Evolutionary conservation across 1,140 invertebrate species (phyloP), one percentile per base, ranked within the genome.

Genomic region (Trichomalopsis sarcophagae): DNA sequence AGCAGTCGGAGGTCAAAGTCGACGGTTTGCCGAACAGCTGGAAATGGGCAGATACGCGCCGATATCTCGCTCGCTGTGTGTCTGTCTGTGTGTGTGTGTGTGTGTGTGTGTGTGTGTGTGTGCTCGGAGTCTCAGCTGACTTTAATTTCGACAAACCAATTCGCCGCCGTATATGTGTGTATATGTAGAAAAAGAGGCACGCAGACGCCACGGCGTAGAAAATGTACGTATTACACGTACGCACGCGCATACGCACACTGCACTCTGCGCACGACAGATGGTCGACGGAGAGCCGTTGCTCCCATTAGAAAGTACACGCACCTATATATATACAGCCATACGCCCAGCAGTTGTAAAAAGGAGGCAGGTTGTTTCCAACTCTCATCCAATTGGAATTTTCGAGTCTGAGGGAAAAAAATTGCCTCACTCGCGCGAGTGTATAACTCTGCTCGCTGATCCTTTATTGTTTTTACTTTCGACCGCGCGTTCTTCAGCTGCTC

Each of bases 281-380:
- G 93, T 87, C 86, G 89, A 91, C 92, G 92, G 84, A 91, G 92
- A 92, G 90, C 93, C 92, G 93, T 93, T 93, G 92, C 92, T 92
- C 91, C 90, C 92, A 93, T 93, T 93, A 92, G 91, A 92, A 89
- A 86, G 81, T 82, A 78, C 23, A 75, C 82, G 73, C 71, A 11
- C 7, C 40, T 44, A 36, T 36, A 36, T 36, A 36, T 36, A 75
- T 82, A 73, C 69, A 44, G 0, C 40, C 9, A 81, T 14, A 47
- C 71, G 84, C 86, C 86, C 87, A 89, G 89, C 92, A 91, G 92
- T 92, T 92, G 89, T 90, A 90, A 91, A 90, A 90, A 86, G 88
- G 40, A 7, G 91, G 91, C 92, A 93, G 92, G 92, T 93, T 92
- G 91, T 90, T 90, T 88, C 87, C 40, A 44, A 9, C 86, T 87